Conservation (phyloP, 2,888 invertebrate genomes). For the Hyalella azteca region DNA sequence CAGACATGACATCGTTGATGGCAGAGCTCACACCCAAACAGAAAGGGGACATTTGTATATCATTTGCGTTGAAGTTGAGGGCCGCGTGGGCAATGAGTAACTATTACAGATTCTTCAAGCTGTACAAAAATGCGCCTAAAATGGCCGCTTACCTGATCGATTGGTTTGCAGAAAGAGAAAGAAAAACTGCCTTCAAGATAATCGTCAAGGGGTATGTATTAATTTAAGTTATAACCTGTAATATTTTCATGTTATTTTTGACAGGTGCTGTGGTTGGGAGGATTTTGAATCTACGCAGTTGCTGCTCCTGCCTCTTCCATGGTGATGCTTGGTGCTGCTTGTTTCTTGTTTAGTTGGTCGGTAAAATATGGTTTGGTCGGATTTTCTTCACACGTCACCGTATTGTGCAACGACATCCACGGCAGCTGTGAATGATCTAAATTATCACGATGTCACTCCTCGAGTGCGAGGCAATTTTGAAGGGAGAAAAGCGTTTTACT, state of each 20-base stretch:
- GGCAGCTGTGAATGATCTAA: too few relatives aligned
- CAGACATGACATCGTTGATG: slow-evolving; percentile 92
- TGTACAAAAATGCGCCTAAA: slow-evolving; percentile 86
- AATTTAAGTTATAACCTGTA: too few relatives aligned
- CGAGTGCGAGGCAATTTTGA: too few relatives aligned
- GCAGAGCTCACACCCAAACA: slow-evolving; percentile 79
- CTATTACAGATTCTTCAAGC: slow-evolving; percentile 85
- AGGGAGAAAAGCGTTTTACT: too few relatives aligned
- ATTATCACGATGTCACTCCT: too few relatives aligned
- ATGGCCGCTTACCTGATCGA: slow-evolving; percentile 98
- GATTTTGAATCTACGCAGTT: slow-evolving; percentile 28
- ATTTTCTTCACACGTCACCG: neutral
- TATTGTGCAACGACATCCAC: too few relatives aligned
- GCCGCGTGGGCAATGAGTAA: slow-evolving; percentile 94
- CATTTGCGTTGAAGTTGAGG: slow-evolving; percentile 84
- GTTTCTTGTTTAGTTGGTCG: neutral
- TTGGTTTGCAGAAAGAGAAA: slow-evolving; percentile 95
- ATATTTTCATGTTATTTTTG: neutral
- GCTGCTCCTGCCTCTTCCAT: neutral
- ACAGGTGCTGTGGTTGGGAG: neutral
- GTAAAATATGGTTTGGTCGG: neutral
- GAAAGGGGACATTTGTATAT: slow-evolving; percentile 79
- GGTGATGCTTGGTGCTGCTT: neutral
- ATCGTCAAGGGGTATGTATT: slow-evolving; percentile 96
- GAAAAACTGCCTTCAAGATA: slow-evolving; percentile 87